Conservation (phyloP, 2,888 invertebrate genomes). For the Dryocosmus kuriphilus region DNA sequence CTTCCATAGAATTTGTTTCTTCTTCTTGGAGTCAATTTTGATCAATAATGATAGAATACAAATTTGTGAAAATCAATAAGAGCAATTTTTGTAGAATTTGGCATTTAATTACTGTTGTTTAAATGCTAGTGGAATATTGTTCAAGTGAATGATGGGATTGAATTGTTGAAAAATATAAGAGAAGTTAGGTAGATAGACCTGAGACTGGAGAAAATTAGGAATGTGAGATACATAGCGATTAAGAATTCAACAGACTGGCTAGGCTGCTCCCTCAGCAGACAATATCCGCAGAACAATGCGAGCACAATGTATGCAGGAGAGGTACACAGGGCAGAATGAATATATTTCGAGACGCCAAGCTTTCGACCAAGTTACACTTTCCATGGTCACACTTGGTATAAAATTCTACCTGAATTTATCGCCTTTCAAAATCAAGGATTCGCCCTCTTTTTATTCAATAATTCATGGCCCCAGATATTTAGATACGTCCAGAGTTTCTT, state of each 20-base stretch:
- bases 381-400: not conserved
- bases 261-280: slow-evolving; percentile 44
- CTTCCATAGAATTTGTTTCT: too few species aligned
- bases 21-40: too few species aligned
- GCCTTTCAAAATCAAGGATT: not conserved
- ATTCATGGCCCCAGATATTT: not conserved
- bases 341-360: slow-evolving; percentile 6
- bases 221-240: slow-evolving; percentile 54
- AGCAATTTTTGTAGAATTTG: not conserved
- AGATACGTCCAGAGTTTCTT: not conserved
- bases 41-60: too few species aligned
- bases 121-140: not conserved
- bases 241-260: slow-evolving; percentile 58
- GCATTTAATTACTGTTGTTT: not conserved
- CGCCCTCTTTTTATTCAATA: not conserved
- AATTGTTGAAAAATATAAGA: not conserved
- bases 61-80: too few species aligned
- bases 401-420: slow-evolving; percentile 7
- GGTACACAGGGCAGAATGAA: not conserved
- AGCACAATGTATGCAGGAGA: slow-evolving; percentile 55
- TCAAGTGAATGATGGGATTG: not conserved
- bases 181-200: not conserved
- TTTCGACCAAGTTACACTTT: slow-evolving; percentile 14
- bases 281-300: slow-evolving; percentile 59
- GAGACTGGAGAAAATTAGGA: slow-evolving; percentile 6